Conservation (phyloP, 1,140 invertebrate species). For the Drosophila orena region DNA sequence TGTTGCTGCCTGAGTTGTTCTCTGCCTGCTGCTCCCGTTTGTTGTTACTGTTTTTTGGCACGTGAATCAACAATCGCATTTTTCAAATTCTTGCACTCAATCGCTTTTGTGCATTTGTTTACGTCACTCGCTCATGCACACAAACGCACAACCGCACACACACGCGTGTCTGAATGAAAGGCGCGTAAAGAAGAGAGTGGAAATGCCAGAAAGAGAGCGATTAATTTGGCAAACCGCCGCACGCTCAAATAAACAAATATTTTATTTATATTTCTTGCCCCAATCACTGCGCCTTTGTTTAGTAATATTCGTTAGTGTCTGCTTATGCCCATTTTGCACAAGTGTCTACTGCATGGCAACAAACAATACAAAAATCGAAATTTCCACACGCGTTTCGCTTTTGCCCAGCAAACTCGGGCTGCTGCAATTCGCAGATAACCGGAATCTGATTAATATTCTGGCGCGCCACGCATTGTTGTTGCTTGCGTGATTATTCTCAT, state of each 20-base stretch:
- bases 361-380: conserved; percentile 70
- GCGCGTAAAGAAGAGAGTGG: conserved; percentile 42
- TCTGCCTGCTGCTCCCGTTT: conserved; percentile 10
- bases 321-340: conserved; percentile 26
- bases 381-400: conserved; percentile 59
- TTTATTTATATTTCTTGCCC: conserved; percentile 22
- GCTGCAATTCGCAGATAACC: conserved; percentile 17
- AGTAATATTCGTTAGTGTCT: neutral
- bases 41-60: conserved; percentile 55
- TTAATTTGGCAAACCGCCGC: conserved; percentile 27
- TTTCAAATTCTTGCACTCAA: conserved; percentile 53
- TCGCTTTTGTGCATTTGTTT: conserved; percentile 69
- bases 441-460: conserved; percentile 4
- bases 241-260: conserved; percentile 44
- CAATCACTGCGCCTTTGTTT: neutral
- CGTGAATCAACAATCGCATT: conserved; percentile 62
- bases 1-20: conserved; percentile 13
- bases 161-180: conserved; percentile 44
- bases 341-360: conserved; percentile 11
- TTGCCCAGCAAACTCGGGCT: conserved; percentile 13
- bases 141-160: conserved; percentile 18
- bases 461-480: conserved; percentile 13
- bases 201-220: conserved; percentile 33
- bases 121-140: conserved; percentile 57
- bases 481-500: conserved; percentile 4